Evolutionary conservation across 2,888 invertebrate species (phyloP), one percentile per base, ranked within the genome.

Genomic region (Phortica magna): DNA sequence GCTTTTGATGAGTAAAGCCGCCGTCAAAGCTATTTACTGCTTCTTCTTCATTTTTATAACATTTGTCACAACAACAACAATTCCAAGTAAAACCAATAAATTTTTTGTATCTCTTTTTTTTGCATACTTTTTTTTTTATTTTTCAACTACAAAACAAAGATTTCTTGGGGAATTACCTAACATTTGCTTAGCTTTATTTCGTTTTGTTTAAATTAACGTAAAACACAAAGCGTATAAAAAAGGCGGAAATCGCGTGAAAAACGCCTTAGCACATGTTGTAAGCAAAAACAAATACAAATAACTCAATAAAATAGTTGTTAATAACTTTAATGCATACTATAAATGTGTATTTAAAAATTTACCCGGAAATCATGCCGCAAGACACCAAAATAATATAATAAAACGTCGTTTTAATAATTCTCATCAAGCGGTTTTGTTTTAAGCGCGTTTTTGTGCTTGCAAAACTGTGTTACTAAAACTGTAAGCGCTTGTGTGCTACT

Each of bases 101-200:
- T 64, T 64, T 22, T 41, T 39, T 65, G 9, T 14, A 67, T 67
- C 39, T 39, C n/a, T 6, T 67, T 41, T 67, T 42, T 64, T 64
- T 64, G 31, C 39, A 31, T 64, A 17, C 59, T 2, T 7, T 59
- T 59, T 48, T 59, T 7, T 59, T 59, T 59, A 5, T 48, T 59
- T 17, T 59, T 59, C n/a, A 19, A 48, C 9, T 12, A 2, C 48
- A 12, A 9, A 48, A 48, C 31, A 14, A 57, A 57, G 19, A 17
- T 59, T 64, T 22, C 64, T 64, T 64, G 64, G 10, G 64, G 61
- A 61, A 61, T 61, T 61, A 61, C 61, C 22, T 22, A 61, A 61
- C 31, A 31, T 31, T 31, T 31, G 31, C 31, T 31, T 31, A 31
- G 31, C 31, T 31, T 31, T 31, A 31, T 31, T 31, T 31, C 31